Conservation (phyloP, 1,140 invertebrate genomes). For the Bradysia coprophila region DNA sequence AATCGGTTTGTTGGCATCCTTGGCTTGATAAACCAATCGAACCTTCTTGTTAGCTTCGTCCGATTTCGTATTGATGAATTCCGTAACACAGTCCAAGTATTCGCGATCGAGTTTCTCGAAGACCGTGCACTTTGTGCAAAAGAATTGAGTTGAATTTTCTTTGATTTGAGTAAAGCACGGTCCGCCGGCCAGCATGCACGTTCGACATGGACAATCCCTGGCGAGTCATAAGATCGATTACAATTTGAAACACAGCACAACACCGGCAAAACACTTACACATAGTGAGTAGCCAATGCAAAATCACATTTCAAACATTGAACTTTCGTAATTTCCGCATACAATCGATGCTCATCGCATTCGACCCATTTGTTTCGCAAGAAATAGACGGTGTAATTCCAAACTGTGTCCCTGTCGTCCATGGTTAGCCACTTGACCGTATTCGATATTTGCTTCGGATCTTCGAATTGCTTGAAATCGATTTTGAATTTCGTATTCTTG, state of each 20-base stretch:
- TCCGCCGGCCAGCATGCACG: slow-evolving; percentile 21
- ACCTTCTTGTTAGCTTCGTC: background rate
- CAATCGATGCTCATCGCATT: slow-evolving; percentile 18
- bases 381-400: slow-evolving; percentile 23
- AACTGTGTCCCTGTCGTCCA: slow-evolving; percentile 18
- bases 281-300: slow-evolving; percentile 17
- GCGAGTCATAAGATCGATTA: background rate
- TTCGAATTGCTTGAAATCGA: background rate
- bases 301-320: slow-evolving; percentile 18
- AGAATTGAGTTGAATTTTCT: background rate
- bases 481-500: slow-evolving; percentile 1
- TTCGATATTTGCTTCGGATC: slow-evolving; percentile 12
- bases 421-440: slow-evolving; percentile 18
- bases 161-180: background rate
- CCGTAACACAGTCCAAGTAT: background rate
- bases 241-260: too few species aligned
- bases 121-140: background rate
- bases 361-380: slow-evolving; percentile 19
- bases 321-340: slow-evolving; percentile 18
- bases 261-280: slow-evolving; percentile 17
- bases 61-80: background rate
- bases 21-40: background rate
- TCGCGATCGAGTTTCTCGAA: background rate
- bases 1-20: background rate
- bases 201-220: slow-evolving; percentile 17